Conservation (phyloP, 1,140 invertebrate species). For the Diprion similis region DNA sequence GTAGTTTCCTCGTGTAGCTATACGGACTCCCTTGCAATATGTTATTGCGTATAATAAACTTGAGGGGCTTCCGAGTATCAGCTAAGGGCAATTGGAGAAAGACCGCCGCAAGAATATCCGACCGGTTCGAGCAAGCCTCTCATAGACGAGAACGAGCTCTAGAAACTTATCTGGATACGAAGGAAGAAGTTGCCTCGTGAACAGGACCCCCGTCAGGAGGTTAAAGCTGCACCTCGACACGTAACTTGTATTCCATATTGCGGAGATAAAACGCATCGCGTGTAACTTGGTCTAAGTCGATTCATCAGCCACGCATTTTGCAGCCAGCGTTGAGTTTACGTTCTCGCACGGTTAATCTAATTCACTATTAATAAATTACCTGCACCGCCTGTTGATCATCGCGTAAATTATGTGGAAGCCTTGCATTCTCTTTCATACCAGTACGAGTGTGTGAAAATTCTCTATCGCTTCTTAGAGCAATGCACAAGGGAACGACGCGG, state of each 20-base stretch:
- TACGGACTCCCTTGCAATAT: neutral
- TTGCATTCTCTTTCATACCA: too few species aligned
- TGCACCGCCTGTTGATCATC: neutral
- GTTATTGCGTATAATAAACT: constrained; percentile 8
- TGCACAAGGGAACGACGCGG: neutral
- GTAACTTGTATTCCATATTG: too few species aligned
- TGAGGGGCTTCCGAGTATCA: neutral
- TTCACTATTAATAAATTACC: neutral
- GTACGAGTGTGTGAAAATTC: neutral
- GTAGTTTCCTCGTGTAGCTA: neutral
- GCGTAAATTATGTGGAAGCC: neutral
- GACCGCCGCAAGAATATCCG: neutral
- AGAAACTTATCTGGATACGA: neutral
- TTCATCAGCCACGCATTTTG: too few species aligned
- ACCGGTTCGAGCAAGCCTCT: too few species aligned
- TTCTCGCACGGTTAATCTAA: constrained; percentile 1
- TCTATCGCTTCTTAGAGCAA: neutral
- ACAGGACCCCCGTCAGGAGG: neutral
- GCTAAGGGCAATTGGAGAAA: neutral
- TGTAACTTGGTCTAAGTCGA: too few species aligned
- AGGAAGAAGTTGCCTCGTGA: neutral
- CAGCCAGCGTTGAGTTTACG: neutral
- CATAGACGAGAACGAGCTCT: neutral
- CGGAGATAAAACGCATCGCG: too few species aligned
- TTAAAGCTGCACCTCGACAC: too few species aligned